Evolutionary conservation across 2,113 vertebrate genomes (phyloP).

Genomic region (Gymnobelideus leadbeateri): DNA sequence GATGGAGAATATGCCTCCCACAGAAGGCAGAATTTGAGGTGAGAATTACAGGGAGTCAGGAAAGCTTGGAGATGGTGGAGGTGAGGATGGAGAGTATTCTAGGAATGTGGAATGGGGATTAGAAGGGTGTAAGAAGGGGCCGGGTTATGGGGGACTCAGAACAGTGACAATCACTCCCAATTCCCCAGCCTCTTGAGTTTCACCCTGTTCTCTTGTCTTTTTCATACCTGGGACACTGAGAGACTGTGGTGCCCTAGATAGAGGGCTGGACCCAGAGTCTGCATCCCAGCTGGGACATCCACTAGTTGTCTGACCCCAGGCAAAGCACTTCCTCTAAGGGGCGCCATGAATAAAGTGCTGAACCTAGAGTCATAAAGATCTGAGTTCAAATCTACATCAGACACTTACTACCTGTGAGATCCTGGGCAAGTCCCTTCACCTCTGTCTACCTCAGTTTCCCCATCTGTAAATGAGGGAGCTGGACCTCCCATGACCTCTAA

Average conservation of each 20-base stretch:
- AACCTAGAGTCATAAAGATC: not conserved
- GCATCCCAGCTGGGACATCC: not conserved
- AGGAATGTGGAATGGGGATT: not conserved
- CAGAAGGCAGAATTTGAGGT: not conserved
- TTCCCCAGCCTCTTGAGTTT: not conserved
- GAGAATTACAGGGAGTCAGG: not conserved
- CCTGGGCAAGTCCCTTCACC: not conserved
- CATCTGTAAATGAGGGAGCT: not conserved
- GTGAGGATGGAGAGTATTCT: not conserved
- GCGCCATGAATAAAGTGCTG: not conserved
- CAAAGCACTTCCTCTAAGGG: not conserved
- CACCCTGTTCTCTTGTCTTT: not conserved
- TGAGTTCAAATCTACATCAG: not conserved
- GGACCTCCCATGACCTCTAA: not conserved
- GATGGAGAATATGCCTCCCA: not conserved
- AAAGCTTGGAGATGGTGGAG: not conserved
- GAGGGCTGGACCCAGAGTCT: not conserved
- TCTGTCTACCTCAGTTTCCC: not conserved
- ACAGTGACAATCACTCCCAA: not conserved
- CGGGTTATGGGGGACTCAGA: not conserved
- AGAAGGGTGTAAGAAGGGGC: not conserved
- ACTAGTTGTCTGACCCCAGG: not conserved
- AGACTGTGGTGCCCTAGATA: not conserved
- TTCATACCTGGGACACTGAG: not conserved
- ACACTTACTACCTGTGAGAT: too few species aligned